Conservation (phyloP, 2,113 vertebrate genomes). For the Tachycineta bicolor region DNA sequence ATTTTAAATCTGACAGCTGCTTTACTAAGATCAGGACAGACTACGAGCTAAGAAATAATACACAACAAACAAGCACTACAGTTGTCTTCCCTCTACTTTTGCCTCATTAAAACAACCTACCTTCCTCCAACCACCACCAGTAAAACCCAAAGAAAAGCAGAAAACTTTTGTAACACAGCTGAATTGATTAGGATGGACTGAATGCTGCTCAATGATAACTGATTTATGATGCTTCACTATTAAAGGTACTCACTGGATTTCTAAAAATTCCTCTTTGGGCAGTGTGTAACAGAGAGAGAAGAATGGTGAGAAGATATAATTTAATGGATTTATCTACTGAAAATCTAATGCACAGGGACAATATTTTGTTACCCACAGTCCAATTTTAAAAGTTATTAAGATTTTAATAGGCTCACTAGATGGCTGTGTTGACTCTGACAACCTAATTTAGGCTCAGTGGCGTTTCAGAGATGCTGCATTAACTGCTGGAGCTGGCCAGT, state of each 20-base stretch:
- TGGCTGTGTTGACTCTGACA: conserved; percentile 37
- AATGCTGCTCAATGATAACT: background rate
- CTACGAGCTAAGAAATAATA: background rate
- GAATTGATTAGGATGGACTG: background rate
- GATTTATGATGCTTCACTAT: background rate
- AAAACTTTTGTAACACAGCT: background rate
- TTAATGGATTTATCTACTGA: conserved; percentile 42
- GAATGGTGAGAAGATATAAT: background rate
- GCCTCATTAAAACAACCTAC: background rate
- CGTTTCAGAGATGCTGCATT: conserved; percentile 29
- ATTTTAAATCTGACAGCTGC: conserved; percentile 4
- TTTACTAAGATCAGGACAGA: background rate
- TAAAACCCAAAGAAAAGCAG: background rate
- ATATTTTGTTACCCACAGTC: conserved; percentile 18
- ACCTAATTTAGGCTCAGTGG: conserved; percentile 40
- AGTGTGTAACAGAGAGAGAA: background rate
- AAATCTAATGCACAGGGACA: background rate
- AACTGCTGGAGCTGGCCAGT: background rate
- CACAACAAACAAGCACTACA: background rate
- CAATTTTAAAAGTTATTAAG: conserved; percentile 66
- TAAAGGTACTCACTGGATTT: background rate
- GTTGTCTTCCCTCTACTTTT: background rate
- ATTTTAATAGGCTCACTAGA: conserved; percentile 57
- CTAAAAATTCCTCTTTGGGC: background rate
- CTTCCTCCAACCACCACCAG: background rate